Evolutionary conservation across 2,888 invertebrate species (phyloP), one percentile per base, ranked within the genome.

Genomic region (Morpho deidamia): DNA sequence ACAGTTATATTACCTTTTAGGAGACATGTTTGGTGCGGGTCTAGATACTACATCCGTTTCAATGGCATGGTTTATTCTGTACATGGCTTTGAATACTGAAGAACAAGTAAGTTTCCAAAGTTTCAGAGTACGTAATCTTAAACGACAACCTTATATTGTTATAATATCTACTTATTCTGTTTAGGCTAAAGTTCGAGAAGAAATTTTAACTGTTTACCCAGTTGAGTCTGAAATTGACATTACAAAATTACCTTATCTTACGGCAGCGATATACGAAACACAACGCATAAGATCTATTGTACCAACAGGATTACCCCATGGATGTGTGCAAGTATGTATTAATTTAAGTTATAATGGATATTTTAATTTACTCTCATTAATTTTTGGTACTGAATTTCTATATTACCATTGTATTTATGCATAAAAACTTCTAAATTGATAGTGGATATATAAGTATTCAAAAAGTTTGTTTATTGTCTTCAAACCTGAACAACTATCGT

Each of bases 11-110:
- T 95, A 94, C 74, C 84, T 96, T 33, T 73, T 96, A 56, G 95
- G 95, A 3, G 97, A 97, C 78, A 86, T 97, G 70, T 95, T 95
- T 70, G 96, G 96, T 0, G 97, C 97, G 10, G 96, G 96, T 5
- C 91, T 96, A 48, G 97, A 97, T 67, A 97, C 97, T 0, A 94
- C 96, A 0, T 81, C 95, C 53, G 92, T 94, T 0, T 95, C 96
- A 0, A 71, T 97, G 34, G 90, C 95, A 34, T 97, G 97, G 97
- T 94, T 95, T 67, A 76, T 97, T 11, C 83, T 97, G 11, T 95
- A 93, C 63, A 91, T 97, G 91, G 94, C 95, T 0, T 81, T 91
- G 40, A 77, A 95, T 78, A 92, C 92, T 1, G 84, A 91, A 0
- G 91, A 92, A 67, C 94, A 94, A 90, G 93, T 93, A 73, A 59